phyloP scores from a whole-genome alignment of 1,140 invertebrate species.

The Pygmarrhopalites habei region DNA sequence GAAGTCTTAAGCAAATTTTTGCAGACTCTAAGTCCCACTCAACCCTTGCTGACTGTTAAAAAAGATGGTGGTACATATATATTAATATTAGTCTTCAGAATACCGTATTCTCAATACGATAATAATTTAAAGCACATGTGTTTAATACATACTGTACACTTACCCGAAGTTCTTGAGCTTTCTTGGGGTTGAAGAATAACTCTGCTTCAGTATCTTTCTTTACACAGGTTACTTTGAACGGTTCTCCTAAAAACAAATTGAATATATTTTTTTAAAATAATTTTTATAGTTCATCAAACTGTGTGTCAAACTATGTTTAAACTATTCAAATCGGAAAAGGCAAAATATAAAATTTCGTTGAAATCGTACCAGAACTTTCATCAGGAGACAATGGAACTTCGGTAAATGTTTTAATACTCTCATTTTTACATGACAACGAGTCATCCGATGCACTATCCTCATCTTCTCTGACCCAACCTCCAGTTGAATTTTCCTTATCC shows the following conservation, averaged over 20 bases:
- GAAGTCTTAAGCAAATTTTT: constrained; percentile 52
- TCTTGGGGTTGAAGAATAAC: constrained; percentile 12
- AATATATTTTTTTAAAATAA: constrained; percentile 5
- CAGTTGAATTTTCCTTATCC: constrained; percentile 26
- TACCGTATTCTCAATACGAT: neutral
- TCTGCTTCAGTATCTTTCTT: constrained; percentile 9
- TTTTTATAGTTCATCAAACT: no score
- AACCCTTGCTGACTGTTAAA: constrained; percentile 46
- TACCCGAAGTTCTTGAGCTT: constrained; percentile 10
- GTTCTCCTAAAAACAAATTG: neutral
- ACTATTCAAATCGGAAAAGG: no score
- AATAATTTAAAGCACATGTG: constrained; percentile 5
- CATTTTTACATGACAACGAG: constrained; percentile 1
- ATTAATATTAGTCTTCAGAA: neutral
- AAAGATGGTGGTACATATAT: neutral
- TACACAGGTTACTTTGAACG: neutral
- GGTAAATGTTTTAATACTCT: neutral
- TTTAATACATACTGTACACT: no score
- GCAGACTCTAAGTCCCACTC: constrained; percentile 55
- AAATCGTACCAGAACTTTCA: constrained; percentile 4
- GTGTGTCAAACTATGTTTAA: no score
- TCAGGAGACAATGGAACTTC: neutral
- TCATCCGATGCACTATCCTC: constrained; percentile 17
- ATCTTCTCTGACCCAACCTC: constrained; percentile 10
- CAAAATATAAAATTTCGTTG: constrained; percentile 1